phyloP scores from a whole-genome alignment of 2,888 invertebrate genomes.

The Drosophila formosana region DNA sequence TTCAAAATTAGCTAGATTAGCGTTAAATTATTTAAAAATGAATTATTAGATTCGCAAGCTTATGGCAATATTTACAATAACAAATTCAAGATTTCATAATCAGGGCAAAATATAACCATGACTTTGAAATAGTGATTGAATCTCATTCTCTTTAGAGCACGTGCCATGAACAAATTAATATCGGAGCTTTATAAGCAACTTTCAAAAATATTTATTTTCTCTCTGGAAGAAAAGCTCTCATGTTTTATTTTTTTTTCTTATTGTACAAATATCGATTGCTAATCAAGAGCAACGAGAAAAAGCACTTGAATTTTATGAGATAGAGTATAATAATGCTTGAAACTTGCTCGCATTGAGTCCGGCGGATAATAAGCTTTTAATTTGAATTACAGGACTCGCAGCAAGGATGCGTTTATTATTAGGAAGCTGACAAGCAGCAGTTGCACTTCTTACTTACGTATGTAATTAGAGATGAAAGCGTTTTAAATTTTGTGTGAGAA shows the following conservation, averaged over 20 bases:
- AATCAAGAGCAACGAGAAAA: not conserved
- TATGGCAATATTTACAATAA: not conserved
- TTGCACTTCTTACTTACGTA: constrained; percentile 32
- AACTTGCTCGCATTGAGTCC: constrained; percentile 1
- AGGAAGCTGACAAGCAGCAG: constrained; percentile 39
- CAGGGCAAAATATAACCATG: not conserved
- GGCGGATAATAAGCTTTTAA: constrained; percentile 54
- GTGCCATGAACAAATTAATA: no score
- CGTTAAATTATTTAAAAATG: not conserved
- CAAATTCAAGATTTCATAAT: not conserved
- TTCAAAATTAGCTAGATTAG: not conserved
- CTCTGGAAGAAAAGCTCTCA: no score
- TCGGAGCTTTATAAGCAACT: no score
- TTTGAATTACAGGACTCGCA: constrained; percentile 40
- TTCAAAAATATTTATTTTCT: no score
- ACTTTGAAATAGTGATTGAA: not conserved
- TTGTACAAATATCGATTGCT: not conserved
- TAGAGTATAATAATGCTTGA: constrained; percentile 13
- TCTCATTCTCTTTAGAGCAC: not conserved
- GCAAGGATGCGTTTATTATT: constrained; percentile 37
- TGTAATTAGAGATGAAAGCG: constrained; percentile 61
- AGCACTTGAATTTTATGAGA: not conserved
- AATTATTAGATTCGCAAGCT: not conserved
- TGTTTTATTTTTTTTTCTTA: no score
- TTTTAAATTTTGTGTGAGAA: constrained; percentile 42